phyloP scores from a whole-genome alignment of 2,888 invertebrate genomes.

The Netelia inedita region DNA sequence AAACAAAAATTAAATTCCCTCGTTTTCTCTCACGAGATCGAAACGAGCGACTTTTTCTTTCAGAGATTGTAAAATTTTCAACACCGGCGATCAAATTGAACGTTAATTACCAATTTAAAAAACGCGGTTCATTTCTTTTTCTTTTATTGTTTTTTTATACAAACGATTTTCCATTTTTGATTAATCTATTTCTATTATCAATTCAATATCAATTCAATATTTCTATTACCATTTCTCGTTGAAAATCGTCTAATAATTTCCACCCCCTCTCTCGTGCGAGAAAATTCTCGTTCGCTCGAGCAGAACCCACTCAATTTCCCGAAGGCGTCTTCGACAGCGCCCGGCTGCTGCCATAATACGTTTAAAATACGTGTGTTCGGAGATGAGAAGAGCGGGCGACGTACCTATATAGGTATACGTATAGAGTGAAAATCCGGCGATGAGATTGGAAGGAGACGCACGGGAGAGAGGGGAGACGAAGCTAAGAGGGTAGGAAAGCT shows the following conservation, averaged over 20 bases:
- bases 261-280: neutral
- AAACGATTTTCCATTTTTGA: too few species aligned
- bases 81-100: too few species aligned
- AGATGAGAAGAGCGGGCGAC: constrained; percentile 34
- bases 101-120: too few species aligned
- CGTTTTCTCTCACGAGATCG: too few species aligned
- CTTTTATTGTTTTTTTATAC: too few species aligned
- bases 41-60: too few species aligned
- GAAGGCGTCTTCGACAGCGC: constrained; percentile 28
- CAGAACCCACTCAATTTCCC: constrained; percentile 50
- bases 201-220: too few species aligned
- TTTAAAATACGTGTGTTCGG: constrained; percentile 48
- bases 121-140: too few species aligned
- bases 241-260: neutral
- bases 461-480: constrained; percentile 44
- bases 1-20: neutral
- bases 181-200: too few species aligned
- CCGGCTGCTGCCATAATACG: constrained; percentile 46
- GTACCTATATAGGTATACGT: constrained; percentile 14
- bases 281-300: constrained; percentile 5
- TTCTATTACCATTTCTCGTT: neutral
- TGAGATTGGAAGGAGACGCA: constrained; percentile 52
- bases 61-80: too few species aligned
- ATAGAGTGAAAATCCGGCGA: constrained; percentile 45
- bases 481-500: constrained; percentile 64